A percentile compares a stretch with the other conserved stretches of the same genome.
These are phyloP conservation scores for Myrmophylax atrothorax DNA, from an alignment of 2,113 vertebrate genomes.

Conservation along the genomic window DNA sequence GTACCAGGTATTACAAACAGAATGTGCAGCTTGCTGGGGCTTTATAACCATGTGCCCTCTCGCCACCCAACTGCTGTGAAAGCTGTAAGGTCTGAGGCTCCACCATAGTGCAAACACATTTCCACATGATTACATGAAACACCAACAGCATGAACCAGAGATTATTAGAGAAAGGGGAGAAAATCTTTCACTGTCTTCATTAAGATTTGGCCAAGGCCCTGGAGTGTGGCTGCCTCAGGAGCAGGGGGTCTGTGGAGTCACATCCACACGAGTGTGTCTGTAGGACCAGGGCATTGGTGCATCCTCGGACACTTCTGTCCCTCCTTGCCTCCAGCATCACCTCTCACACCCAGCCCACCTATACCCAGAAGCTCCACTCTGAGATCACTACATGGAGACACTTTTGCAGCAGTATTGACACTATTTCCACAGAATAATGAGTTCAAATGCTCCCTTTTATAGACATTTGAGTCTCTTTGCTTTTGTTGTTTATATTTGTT, in stretches of 20 bases:
- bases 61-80: neutral
- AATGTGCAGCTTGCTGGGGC: neutral
- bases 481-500: constrained; percentile 56
- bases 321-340: neutral
- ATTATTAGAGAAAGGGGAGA: neutral
- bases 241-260: neutral
- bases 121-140: neutral
- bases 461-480: neutral
- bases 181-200: neutral
- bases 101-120: neutral
- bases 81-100: neutral
- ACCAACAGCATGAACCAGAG: neutral
- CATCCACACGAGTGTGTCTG: accelerated
- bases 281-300: neutral
- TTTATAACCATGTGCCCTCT: accelerated
- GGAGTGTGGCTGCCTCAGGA: neutral
- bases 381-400: neutral
- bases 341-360: neutral
- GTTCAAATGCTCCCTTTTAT: neutral
- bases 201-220: neutral
- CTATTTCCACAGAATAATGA: neutral
- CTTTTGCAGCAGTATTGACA: neutral
- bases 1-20: neutral
- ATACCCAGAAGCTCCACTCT: neutral
- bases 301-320: neutral